Conservation (phyloP, 2,113 vertebrate genomes). For the Myiopsitta monachus region DNA sequence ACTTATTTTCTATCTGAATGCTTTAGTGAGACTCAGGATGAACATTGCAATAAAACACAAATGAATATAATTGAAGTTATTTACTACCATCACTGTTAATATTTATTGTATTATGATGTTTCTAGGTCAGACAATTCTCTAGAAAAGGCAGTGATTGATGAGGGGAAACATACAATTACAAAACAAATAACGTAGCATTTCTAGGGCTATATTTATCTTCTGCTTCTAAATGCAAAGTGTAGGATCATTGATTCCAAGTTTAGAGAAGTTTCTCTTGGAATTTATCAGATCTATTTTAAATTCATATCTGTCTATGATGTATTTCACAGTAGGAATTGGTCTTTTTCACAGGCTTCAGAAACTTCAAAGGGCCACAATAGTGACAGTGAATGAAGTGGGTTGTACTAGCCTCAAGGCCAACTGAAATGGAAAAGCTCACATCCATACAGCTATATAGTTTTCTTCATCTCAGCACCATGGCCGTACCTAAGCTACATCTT, state of each 20-base stretch:
- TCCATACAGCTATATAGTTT: not conserved
- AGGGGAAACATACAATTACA: not conserved
- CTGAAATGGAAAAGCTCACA: not conserved
- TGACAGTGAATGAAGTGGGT: not conserved
- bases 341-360: not conserved
- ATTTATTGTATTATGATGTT: not conserved
- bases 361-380: not conserved
- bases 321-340: not conserved
- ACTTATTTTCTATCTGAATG: conserved; percentile 11
- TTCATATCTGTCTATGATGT: not conserved
- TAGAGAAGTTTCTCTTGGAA: not conserved
- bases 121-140: not conserved
- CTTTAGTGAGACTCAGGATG: not conserved
- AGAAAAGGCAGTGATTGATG: not conserved
- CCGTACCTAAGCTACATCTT: not conserved
- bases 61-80: not conserved
- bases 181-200: not conserved
- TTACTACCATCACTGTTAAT: not conserved
- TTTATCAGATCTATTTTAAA: not conserved
- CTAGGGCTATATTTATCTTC: not conserved
- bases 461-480: not conserved
- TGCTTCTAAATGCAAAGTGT: not conserved
- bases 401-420: not conserved
- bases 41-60: not conserved
- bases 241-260: not conserved